Evolutionary conservation across 2,113 vertebrate genomes (phyloP), one percentile per base, ranked within the genome.

Genomic region (Hippolais icterina): DNA sequence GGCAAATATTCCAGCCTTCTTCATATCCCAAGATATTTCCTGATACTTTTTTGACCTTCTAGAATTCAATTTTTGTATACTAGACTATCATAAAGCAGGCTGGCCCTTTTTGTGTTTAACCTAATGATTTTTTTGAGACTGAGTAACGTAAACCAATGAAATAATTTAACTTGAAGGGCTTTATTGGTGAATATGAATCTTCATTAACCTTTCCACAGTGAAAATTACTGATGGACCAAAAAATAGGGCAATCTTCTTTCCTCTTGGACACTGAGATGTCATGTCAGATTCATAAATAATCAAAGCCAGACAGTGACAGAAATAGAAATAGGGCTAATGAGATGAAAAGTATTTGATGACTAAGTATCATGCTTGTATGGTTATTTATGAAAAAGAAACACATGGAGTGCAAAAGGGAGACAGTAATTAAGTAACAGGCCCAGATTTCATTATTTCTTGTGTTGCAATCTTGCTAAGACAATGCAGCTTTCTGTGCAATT

Each of bases 1-100:
- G n/a, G n/a, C 37, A 37, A 37, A 37, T 10, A 8, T 46, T 65
- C 8, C 46, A 33, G 18, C 3, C 10, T 24, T 2, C 1, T 0
- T n/a, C 39, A n/a, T 10, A 11, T 83, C 14, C 35, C 66, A 61
- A 37, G 12, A 14, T 27, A 70, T 22, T 50, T 85, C 23, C n/a
- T 42, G 22, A 49, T 12, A 33, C 2, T 10, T 46, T 59, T 80
- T 81, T 70, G 11, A 66, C 23, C 37, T 83, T 57, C 8, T 33
- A 59, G n/a, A 83, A 69, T 27, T 65, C 10, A 37, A 1, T n/a
- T 66, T 83, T 92, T 60, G 16, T 52, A 9, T 11, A 24, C 7
- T 39, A 29, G 39, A 47, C 6, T 37, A 18, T 12, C 18, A 41
- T 22, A 24, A n/a, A 53, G 4, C n/a, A 63, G 41, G 15, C 15